Conservation (phyloP, 92 coral and sea anemone species). For the Porites lobata region DNA sequence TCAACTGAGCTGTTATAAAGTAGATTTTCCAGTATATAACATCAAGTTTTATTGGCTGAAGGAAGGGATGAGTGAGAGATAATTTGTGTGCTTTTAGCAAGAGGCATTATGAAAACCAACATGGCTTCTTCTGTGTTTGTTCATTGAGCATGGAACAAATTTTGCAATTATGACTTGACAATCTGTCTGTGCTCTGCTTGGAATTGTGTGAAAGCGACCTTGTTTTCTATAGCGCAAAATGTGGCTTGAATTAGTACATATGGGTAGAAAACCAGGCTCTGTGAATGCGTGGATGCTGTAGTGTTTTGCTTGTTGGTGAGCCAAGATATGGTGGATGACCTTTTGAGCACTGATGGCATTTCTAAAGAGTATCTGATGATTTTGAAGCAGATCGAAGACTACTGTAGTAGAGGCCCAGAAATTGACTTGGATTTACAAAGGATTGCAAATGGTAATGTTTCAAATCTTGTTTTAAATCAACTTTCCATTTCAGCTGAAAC, state of each 20-base stretch:
- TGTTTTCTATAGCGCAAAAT: background rate
- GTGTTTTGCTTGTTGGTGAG: conserved; percentile 19
- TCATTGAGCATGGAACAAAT: conserved; percentile 7
- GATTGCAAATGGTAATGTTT: conserved; percentile 55
- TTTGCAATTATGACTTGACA: conserved; percentile 7
- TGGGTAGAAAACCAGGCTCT: background rate
- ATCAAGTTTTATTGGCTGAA: conserved; percentile 44
- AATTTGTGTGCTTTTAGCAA: conserved; percentile 32
- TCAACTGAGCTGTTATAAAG: conserved; percentile 31
- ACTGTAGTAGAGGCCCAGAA: conserved; percentile 80
- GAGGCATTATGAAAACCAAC: conserved; percentile 27
- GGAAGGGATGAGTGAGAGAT: conserved; percentile 1
- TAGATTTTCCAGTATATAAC: conserved; percentile 27
- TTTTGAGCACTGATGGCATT: conserved; percentile 75
- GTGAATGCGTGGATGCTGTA: background rate
- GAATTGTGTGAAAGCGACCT: background rate
- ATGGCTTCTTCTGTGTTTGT: conserved; percentile 45
- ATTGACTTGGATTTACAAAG: conserved; percentile 60
- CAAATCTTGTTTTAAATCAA: background rate
- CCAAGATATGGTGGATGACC: conserved; percentile 83
- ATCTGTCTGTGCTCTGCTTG: background rate
- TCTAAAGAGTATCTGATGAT: conserved; percentile 88
- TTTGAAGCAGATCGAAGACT: conserved; percentile 88
- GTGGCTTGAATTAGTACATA: conserved; percentile 3
- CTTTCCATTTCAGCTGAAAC: conserved; percentile 6